Conservation (phyloP, 2,113 vertebrate species). For the Sturnus vulgaris region DNA sequence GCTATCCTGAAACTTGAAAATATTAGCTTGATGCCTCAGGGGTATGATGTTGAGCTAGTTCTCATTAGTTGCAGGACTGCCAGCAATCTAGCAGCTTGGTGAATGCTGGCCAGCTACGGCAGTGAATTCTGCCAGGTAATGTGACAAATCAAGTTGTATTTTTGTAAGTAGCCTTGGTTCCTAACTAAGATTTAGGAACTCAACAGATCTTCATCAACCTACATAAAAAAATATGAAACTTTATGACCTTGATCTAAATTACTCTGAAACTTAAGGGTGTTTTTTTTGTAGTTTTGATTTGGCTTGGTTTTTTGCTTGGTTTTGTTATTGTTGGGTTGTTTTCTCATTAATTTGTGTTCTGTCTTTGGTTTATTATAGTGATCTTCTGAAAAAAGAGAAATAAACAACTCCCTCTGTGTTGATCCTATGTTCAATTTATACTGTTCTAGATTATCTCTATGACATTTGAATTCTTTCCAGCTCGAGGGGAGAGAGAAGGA, state of each 20-base stretch:
- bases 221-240: not conserved
- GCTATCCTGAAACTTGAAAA: not conserved
- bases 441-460: not conserved
- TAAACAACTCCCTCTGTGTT: fast-evolving
- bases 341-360: not conserved
- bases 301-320: not conserved
- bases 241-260: not conserved
- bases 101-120: not conserved
- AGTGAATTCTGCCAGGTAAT: not conserved
- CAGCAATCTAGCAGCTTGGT: not conserved
- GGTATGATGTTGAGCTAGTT: not conserved
- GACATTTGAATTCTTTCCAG: not conserved
- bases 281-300: not conserved
- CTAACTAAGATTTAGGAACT: not conserved
- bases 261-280: not conserved
- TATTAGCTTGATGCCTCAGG: not conserved
- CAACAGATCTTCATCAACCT: not conserved
- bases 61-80: not conserved
- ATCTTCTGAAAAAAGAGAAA: not conserved
- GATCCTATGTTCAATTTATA: not conserved
- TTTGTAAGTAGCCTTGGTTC: not conserved
- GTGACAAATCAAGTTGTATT: not conserved
- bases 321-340: not conserved
- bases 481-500: not conserved
- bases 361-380: not conserved